These are phyloP conservation scores for Sebastes alutus DNA, from an alignment of 2,797 vertebrate species.

Conservation along the genomic window DNA sequence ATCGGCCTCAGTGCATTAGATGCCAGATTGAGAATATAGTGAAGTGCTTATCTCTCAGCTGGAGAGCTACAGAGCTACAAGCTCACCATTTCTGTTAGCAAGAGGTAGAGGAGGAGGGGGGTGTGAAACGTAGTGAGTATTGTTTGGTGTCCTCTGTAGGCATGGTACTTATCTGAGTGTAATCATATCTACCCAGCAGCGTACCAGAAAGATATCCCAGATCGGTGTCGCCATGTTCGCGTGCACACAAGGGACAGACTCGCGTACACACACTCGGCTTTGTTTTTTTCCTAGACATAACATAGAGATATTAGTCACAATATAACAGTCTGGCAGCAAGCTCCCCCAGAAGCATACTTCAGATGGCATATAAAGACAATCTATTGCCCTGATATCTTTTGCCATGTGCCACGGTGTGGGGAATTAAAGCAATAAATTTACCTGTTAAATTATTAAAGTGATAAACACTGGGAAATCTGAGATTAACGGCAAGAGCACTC, in stretches of 20 bases:
- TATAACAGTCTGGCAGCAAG: constrained; percentile 73
- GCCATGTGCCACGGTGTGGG: constrained; percentile 46
- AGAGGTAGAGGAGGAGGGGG: constrained; percentile 13
- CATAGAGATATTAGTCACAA: constrained; percentile 82
- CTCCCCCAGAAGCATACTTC: constrained; percentile 73
- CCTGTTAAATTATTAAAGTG: constrained; percentile 81
- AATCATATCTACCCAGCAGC: constrained; percentile 71
- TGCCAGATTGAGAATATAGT: constrained; percentile 66
- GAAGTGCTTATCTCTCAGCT: constrained; percentile 70
- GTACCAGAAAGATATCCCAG: constrained; percentile 59
- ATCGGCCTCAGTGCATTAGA: constrained; percentile 49
- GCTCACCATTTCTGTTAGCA: constrained; percentile 51
- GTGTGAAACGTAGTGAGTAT: constrained; percentile 41
- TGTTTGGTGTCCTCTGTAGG: constrained; percentile 62
- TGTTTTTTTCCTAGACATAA: constrained; percentile 76
- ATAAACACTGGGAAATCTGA: constrained; percentile 67
- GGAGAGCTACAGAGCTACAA: constrained; percentile 54
- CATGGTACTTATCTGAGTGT: constrained; percentile 68
- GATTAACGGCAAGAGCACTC: constrained; percentile 54
- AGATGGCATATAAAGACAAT: constrained; percentile 78
- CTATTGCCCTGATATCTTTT: constrained; percentile 74
- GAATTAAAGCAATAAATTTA: constrained; percentile 85
- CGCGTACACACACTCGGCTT: constrained; percentile 41
- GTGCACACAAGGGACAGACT: constrained; percentile 45
- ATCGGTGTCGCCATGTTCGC: constrained; percentile 50